Evolutionary conservation across 1,140 invertebrate species (phyloP).

Genomic region (Carposina sasakii): DNA sequence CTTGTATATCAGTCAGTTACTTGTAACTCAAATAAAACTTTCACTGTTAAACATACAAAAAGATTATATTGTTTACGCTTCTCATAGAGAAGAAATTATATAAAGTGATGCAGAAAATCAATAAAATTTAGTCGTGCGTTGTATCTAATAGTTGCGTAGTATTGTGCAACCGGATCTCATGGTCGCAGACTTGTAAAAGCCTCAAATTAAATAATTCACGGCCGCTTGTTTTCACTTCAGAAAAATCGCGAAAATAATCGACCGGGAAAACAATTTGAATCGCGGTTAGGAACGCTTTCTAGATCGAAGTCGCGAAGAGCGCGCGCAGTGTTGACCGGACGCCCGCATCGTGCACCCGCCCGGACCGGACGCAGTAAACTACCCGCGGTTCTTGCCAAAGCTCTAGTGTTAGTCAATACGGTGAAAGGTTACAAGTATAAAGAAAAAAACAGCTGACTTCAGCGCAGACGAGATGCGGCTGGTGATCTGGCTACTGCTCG

Average conservation of each 20-base stretch:
- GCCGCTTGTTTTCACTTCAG: conserved; percentile 39
- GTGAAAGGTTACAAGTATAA: conserved; percentile 58
- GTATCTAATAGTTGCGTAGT: conserved; percentile 3
- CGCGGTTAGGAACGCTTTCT: conserved; percentile 50
- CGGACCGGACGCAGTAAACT: conserved; percentile 33
- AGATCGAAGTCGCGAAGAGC: conserved; percentile 12
- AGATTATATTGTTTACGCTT: too few species aligned
- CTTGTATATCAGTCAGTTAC: too few species aligned
- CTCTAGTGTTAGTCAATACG: conserved; percentile 30
- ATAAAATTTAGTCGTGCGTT: conserved; percentile 1
- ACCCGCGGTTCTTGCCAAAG: conserved; percentile 18
- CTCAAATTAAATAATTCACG: conserved; percentile 35
- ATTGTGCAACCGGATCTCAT: conserved; percentile 33
- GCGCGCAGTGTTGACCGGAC: conserved; percentile 17
- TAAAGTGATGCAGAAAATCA: conserved; percentile 4
- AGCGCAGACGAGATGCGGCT: conserved; percentile 42
- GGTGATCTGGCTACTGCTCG: conserved; percentile 40
- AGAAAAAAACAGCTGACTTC: conserved; percentile 45
- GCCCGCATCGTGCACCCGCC: conserved; percentile 24
- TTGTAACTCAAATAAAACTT: too few species aligned
- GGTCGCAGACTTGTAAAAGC: conserved; percentile 31
- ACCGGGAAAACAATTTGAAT: conserved; percentile 40
- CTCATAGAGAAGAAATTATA: too few species aligned
- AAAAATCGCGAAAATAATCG: conserved; percentile 38
- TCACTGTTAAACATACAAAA: too few species aligned